Evolutionary conservation across 2,113 vertebrate genomes (phyloP), one percentile per base, ranked within the genome.

Genomic region (Coreoperca whiteheadi): DNA sequence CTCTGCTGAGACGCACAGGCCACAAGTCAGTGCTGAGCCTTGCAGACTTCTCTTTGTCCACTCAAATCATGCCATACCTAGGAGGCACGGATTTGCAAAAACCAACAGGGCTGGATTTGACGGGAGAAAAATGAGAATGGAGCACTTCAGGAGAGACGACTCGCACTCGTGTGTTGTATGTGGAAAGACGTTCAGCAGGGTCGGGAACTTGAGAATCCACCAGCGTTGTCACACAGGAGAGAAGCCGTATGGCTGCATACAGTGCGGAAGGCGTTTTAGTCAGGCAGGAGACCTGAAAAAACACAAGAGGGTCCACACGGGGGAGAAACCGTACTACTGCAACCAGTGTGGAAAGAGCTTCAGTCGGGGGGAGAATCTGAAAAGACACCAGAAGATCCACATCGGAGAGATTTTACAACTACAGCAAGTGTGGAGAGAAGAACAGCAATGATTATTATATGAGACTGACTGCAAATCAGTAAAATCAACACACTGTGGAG

Each of bases 211-310:
- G 30, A 92, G 90, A 65, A 95, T 95, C 83, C 95, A 96, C 88
- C 92, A 93, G 74, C 93, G 94, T 0, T 94, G 94, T 71, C 95
- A 96, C 37, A 96, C 95, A 0, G 95, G 95, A 2, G 95, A 96
- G 70, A 96, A 94, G 54, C 95, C 95, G 1, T 95, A 96, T 0
- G 83, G 89, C 50, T 96, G 95, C 46, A 0, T 91, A 2, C 88
- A 94, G 79, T 96, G 95, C 11, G 95, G 95, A 10, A 92, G 93
- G 59, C 78, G 92, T 41, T 96, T 96, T 71, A 94, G 90, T 63
- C 95, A 95, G 87, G 93, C 94, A 0, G 94, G 95, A 21, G 95
- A 96, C 87, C 89, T 95, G 78, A 95, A 93, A 43, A 95, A 95
- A 84, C 95, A 96, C 78, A 93, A 92, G 87, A 85, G 95, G 60